Conservation (phyloP, 2,113 vertebrate species). For the Upupa epops region DNA sequence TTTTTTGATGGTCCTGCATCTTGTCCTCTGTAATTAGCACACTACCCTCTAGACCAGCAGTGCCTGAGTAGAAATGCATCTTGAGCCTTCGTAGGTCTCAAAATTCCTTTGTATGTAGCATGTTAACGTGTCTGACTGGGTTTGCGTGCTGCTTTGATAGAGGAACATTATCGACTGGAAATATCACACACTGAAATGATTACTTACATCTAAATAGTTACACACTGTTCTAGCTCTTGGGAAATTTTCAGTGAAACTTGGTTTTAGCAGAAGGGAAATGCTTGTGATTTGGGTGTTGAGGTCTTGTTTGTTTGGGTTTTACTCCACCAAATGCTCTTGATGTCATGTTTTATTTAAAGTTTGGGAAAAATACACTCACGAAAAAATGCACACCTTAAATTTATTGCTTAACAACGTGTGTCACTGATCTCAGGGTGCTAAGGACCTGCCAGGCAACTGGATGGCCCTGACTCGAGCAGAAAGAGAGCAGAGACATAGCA, state of each 20-base stretch:
- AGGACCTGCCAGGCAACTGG: background rate
- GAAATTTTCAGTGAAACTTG: background rate
- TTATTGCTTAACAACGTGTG: background rate
- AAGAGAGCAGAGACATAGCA: background rate
- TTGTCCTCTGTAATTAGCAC: accelerated
- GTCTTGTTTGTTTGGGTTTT: background rate
- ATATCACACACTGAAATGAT: too few species aligned
- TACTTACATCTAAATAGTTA: background rate
- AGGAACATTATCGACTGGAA: too few species aligned
- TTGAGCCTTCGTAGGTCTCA: background rate
- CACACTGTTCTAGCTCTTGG: background rate
- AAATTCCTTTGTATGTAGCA: background rate
- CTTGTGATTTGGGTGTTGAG: background rate
- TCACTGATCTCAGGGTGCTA: accelerated
- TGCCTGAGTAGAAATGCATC: background rate
- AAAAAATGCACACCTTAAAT: background rate
- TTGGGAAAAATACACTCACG: background rate
- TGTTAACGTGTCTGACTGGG: background rate
- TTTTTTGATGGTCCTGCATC: background rate
- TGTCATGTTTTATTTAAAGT: background rate
- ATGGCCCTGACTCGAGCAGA: background rate
- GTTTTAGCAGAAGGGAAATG: background rate
- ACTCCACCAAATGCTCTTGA: background rate
- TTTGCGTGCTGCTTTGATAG: background rate
- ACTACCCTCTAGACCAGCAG: background rate